phyloP scores from a whole-genome alignment of 2,797 vertebrate genomes.

The Rhabdomys pumilio region DNA sequence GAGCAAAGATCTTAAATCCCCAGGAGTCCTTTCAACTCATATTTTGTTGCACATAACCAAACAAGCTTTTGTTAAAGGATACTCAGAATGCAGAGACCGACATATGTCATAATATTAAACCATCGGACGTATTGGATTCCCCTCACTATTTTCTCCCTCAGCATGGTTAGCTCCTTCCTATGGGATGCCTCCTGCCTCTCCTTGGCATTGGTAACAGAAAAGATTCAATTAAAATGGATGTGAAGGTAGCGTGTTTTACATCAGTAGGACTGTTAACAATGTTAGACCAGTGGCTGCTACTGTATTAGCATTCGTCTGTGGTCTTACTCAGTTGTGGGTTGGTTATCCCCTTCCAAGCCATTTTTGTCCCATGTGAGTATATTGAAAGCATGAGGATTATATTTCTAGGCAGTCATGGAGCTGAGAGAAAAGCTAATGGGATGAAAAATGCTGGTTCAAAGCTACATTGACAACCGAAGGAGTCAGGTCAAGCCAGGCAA shows the following conservation, averaged over 20 bases:
- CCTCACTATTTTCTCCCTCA: conserved; percentile 39
- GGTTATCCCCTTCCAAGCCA: background rate
- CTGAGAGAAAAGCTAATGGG: conserved; percentile 59
- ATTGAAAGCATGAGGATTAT: conserved; percentile 59
- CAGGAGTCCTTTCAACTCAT: conserved; percentile 62
- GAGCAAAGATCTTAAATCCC: conserved; percentile 60
- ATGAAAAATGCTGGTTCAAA: conserved; percentile 55
- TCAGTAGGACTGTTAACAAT: background rate
- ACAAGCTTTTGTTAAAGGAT: conserved; percentile 29
- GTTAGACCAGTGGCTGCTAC: conserved; percentile 49
- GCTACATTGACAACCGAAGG: background rate
- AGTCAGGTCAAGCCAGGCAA: conserved; percentile 18
- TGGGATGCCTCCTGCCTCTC: conserved; percentile 23
- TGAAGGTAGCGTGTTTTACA: conserved; percentile 62
- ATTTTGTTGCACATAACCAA: conserved; percentile 32
- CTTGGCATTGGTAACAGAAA: conserved; percentile 40
- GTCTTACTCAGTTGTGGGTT: conserved; percentile 45
- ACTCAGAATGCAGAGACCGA: background rate
- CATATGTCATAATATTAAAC: conserved; percentile 5
- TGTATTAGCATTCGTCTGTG: conserved; percentile 69
- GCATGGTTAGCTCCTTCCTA: conserved; percentile 45
- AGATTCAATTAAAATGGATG: conserved; percentile 55
- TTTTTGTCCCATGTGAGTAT: conserved; percentile 48
- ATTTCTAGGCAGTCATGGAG: conserved; percentile 52
- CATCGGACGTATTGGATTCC: background rate